A percentile compares a stretch with the other conserved stretches of the same genome.
Conservation (phyloP, 2,797 vertebrate species). For the Todus mexicanus region DNA sequence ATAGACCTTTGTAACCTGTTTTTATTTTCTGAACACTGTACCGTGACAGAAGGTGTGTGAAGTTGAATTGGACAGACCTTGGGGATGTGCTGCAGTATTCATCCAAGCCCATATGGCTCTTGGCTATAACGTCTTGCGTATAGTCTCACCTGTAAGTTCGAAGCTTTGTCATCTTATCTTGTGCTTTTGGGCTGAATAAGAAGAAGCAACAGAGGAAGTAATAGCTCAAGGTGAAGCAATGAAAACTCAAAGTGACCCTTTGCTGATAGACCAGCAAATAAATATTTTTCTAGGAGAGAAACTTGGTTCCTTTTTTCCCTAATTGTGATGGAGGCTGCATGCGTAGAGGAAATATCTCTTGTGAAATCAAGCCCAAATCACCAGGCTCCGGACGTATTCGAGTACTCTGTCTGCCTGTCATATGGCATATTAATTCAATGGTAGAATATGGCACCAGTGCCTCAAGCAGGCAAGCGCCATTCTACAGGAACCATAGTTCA, state of each 20-base stretch:
- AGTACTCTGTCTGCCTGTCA: neutral
- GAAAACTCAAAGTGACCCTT: neutral
- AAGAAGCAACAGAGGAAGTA: neutral
- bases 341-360: neutral
- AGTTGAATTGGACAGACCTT: neutral
- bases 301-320: neutral
- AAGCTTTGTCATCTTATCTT: neutral
- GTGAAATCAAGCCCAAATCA: neutral
- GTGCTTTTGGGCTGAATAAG: neutral
- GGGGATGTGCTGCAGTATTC: neutral
- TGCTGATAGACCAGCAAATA: neutral
- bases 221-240: neutral
- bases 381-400: neutral
- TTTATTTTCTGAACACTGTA: neutral
- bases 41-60: neutral
- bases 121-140: neutral
- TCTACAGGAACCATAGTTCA: neutral
- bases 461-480: neutral
- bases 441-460: neutral
- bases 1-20: neutral
- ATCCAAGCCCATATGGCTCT: neutral
- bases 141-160: neutral
- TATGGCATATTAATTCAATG: neutral
- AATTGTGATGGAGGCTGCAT: neutral
- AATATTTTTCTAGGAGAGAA: neutral